Evolutionary conservation across 2,888 invertebrate genomes (phyloP), one percentile per base, ranked within the genome.

Genomic region (Synergus gifuensis): DNA sequence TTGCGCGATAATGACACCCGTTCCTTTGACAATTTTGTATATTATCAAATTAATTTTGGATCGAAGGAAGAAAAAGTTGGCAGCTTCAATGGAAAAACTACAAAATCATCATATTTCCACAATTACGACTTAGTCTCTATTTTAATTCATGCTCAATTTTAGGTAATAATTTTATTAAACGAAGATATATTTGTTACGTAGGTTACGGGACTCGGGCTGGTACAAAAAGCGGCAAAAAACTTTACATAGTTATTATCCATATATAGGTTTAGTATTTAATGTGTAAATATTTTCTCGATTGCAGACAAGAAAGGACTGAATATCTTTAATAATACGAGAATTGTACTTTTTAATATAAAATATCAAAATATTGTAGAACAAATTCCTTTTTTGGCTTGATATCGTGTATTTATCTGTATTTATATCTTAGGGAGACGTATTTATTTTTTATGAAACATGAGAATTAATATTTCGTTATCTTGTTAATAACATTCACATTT

Each of bases 1-100:
- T 3, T 96, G 97, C 28, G 98, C 98, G 22, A 95, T 98, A 67
- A 98, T 98, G 97, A 98, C 98, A 0, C 98, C 98, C 0, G 90
- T 98, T 40, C 98, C 98, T 0, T 94, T 98, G 88, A 93, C 95
- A 16, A 89, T 93, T 60, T 92, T 95, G 16, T 91, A 89, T 78
- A 62, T 90, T 3, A 83, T 88, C 58, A 89, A 89, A 83, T 79
- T 90, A 40, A 79, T 88, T 18, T 81, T 84, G 28, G 86, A 88
- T 81, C 83, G 82, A 9, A 87, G 84, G 78, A 85, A 86, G 77
- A 85, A 79, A 62, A 86, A 86, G 76, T 80, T 80, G 18, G 86
- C 82, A 28, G 80, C 84, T 49, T 89, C 89, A 1, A 83, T 81
- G 78, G 89, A 90, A 82, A 90, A 89, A 78, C 83, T 89, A 22